Evolutionary conservation across 2,113 vertebrate species (phyloP), one percentile per base, ranked within the genome.

Genomic region (Rhea americana): DNA sequence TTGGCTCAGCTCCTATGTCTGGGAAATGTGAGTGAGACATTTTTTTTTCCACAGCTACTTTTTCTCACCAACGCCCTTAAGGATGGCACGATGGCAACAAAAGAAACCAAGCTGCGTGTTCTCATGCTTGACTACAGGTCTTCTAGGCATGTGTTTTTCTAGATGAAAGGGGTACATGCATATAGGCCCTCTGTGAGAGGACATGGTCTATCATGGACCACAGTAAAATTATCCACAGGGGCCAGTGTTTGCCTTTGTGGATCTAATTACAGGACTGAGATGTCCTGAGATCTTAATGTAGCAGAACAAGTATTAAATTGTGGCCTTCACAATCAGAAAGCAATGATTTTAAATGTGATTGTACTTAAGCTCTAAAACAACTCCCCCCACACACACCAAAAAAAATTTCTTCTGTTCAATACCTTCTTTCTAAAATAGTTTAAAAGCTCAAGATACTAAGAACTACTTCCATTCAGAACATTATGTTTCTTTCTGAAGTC

Each of bases 41-140:
- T 90, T 96, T 78, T 91, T 90, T 96, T 78, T 72, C 72, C 76
- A 72, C 19, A 65, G n/a, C 5, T 58, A 32, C 9, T 65, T 92
- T 67, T 87, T 67, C 39, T 74, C 37, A 14, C 43, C 53, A 48
- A 72, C 68, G 58, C 32, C 28, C 13, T 41, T 71, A 51, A 48
- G 25, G 75, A 75, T 45, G 51, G 58, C 0, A 0, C 28, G 45
- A 39, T 76, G 30, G 59, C 35, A 85, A 55, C 47, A 51, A 4
- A 51, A 7, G 61, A 75, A 75, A 93, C 80, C 37, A 83, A 72
- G 25, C 24, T 91, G 7, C 35, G 6, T 32, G 13, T 56, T 81
- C 39, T 37, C 15, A 2, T 71, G 51, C 79, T 78, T 77, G 21
- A 32, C 50, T 56, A 11, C 11, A 81, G 19, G 26, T 90, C 48